These are phyloP conservation scores for Noctua pronuba DNA, from an alignment of 2,888 invertebrate genomes.

Conservation along the genomic window DNA sequence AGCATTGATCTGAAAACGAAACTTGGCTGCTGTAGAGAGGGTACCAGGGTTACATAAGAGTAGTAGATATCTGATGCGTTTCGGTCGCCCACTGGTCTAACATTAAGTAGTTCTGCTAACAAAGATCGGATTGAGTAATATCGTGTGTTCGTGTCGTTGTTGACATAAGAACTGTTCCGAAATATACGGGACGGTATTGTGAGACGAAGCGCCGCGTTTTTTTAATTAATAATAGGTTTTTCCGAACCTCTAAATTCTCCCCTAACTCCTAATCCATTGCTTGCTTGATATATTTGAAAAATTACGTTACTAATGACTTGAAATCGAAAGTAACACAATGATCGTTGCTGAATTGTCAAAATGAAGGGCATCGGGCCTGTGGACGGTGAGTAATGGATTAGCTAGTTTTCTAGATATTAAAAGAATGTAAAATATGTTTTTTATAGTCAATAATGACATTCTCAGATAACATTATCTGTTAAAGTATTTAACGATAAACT, in stretches of 20 bases:
- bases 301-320: no score
- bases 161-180: constrained; percentile 44
- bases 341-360: no score
- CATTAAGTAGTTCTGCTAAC: constrained; percentile 61
- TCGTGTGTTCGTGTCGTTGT: constrained; percentile 44
- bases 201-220: neutral
- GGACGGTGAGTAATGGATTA: no score
- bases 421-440: constrained; percentile 3
- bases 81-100: constrained; percentile 55
- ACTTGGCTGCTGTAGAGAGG: constrained; percentile 5
- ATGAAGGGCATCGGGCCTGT: no score
- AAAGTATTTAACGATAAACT: constrained; percentile 35
- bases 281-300: no score
- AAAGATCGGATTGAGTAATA: constrained; percentile 57
- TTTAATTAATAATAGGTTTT: neutral
- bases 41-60: constrained; percentile 53
- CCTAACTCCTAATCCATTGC: no score
- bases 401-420: neutral
- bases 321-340: no score
- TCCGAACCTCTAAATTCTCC: no score
- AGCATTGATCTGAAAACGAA: neutral
- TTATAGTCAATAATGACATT: constrained; percentile 7
- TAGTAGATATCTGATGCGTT: constrained; percentile 22
- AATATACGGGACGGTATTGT: constrained; percentile 30
- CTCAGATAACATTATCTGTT: constrained; percentile 30